These are phyloP conservation scores for Phataginus tricuspis DNA, from an alignment of 2,797 vertebrate genomes.

Conservation along the genomic window DNA sequence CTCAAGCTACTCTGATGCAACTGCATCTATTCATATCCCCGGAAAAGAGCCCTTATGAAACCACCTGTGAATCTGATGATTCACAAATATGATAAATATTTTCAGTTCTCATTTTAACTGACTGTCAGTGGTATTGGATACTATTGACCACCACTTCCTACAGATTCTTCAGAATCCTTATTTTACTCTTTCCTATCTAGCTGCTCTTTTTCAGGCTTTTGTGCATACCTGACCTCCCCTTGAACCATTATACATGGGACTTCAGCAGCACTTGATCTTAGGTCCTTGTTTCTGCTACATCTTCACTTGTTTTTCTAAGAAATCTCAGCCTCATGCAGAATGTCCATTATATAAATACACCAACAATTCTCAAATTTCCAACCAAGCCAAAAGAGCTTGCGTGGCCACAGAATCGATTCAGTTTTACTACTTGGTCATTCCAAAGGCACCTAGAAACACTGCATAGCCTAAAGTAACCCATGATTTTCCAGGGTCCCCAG, in stretches of 20 bases:
- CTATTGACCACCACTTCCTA: conserved; percentile 29
- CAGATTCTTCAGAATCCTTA: background rate
- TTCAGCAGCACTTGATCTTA: background rate
- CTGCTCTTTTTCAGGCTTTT: background rate
- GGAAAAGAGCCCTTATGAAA: background rate
- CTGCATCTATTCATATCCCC: background rate
- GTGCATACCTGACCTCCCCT: background rate
- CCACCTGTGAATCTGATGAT: background rate
- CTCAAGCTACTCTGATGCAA: too few relatives aligned
- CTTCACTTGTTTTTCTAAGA: background rate
- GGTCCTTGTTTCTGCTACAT: background rate
- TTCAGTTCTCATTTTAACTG: conserved; percentile 21
- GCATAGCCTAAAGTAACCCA: background rate
- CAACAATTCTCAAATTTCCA: background rate
- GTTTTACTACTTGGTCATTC: background rate
- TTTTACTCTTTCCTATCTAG: background rate
- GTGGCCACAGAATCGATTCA: background rate
- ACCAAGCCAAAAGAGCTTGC: background rate
- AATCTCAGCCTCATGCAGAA: background rate
- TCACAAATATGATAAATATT: background rate
- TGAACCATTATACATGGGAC: background rate
- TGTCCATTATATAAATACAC: background rate
- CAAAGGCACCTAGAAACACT: background rate
- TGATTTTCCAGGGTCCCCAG: background rate
- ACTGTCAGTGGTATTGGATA: background rate